Evolutionary conservation across 2,888 invertebrate genomes (phyloP), one percentile per base, ranked within the genome.

Genomic region (Meteorus cinctellus): DNA sequence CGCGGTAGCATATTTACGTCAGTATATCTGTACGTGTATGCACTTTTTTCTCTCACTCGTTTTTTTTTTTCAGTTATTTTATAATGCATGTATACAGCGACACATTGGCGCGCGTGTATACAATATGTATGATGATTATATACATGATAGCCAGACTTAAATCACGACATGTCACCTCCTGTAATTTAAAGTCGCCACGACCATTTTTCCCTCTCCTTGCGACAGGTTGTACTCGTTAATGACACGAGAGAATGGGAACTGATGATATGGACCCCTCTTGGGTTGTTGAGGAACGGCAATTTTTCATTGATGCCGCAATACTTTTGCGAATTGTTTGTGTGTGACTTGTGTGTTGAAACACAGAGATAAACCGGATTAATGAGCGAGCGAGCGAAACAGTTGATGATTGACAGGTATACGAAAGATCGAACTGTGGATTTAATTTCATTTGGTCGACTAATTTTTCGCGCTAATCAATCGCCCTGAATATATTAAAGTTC

Each of bases 41-140:
- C n/a, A 48, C n/a, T 48, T 48, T 48, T 45, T n/a, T n/a, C n/a
- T 48, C 6, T 48, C n/a, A 48, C 4, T 48, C 48, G 4, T 48
- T n/a, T 48, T 48, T 48, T 4, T 48, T 48, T 48, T 48, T 48
- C 6, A n/a, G 5, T n/a, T 5, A 48, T 41, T 72, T 78, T 79
- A 76, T 41, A 41, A 41, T 41, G 8, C 41, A 73, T 74, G 77
- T 78, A 72, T 79, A 78, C 79, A 34, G 71, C 51, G n/a, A 77
- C 75, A 55, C 78, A 48, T 71, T 70, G 51, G 45, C 68, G 45
- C 48, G 71, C 74, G 79, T 77, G 78, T 79, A 80, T 24, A 60
- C 59, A 60, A 60, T 60, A 82, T 82, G 79, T 81, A 81, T 80
- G 82, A 82, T 81, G 81, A 82, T 82, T 83, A 81, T 80, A 78